Evolutionary conservation across 2,797 vertebrate species (phyloP).

Genomic region (Dryobates pubescens): DNA sequence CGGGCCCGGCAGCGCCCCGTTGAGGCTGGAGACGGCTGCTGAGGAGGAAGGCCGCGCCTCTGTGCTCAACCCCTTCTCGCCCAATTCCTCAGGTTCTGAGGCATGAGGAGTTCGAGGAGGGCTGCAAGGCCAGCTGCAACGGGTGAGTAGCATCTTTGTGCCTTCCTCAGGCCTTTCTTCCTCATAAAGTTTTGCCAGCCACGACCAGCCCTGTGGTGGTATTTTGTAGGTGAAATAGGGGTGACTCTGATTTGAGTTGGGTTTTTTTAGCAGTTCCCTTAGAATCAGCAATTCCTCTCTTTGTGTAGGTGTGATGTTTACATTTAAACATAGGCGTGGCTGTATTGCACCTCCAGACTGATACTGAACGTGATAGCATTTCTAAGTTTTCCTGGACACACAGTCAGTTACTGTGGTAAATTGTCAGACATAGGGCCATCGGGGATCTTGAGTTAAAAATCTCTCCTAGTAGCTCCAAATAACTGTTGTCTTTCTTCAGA

Average conservation of each 20-base stretch:
- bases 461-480: too few relatives aligned
- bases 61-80: fast-evolving
- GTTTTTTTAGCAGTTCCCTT: fast-evolving
- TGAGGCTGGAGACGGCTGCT: fast-evolving
- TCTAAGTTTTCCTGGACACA: fast-evolving
- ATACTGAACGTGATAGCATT: fast-evolving
- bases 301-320: fast-evolving
- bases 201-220: fast-evolving
- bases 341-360: fast-evolving
- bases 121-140: conserved; percentile 95
- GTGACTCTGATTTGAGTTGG: fast-evolving
- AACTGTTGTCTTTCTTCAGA: not conserved
- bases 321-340: fast-evolving
- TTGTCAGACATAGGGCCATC: fast-evolving
- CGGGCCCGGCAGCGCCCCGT: not conserved
- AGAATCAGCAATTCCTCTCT: fast-evolving
- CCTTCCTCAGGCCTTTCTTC: not conserved
- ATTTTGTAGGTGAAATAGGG: fast-evolving
- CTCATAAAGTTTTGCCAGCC: fast-evolving
- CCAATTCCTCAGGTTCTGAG: conserved; percentile 78
- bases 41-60: fast-evolving
- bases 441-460: not conserved
- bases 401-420: fast-evolving
- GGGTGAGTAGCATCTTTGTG: conserved; percentile 79
- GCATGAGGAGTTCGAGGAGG: conserved; percentile 97